Evolutionary conservation across 92 coral and sea anemone species (phyloP).

Genomic region (Hydrozoanthus gracilis): DNA sequence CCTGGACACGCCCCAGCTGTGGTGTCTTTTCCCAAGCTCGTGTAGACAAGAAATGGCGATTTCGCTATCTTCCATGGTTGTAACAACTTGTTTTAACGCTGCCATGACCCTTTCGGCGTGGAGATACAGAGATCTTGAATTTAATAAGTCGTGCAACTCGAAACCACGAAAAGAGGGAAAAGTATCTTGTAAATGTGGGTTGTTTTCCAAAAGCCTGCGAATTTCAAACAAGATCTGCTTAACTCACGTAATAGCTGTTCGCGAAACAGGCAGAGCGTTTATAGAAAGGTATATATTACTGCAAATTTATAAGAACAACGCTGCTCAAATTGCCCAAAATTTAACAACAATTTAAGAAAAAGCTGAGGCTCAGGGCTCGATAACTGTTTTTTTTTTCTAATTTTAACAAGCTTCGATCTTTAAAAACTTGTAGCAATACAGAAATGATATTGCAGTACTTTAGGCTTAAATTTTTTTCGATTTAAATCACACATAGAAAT

Average conservation of each 20-base stretch:
- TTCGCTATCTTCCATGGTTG: slow-evolving; percentile 68
- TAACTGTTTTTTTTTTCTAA: too few species aligned
- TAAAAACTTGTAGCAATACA: too few species aligned
- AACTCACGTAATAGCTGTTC: not conserved
- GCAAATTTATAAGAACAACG: too few species aligned
- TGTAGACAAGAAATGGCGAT: slow-evolving; percentile 55
- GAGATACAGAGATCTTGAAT: slow-evolving; percentile 76
- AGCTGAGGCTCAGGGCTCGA: too few species aligned
- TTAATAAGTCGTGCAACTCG: slow-evolving; percentile 69
- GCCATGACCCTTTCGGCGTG: slow-evolving; percentile 81
- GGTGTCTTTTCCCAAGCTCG: slow-evolving; percentile 73
- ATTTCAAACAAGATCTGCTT: not conserved
- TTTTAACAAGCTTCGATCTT: too few species aligned
- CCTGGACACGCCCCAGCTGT: slow-evolving; percentile 60
- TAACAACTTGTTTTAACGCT: slow-evolving; percentile 69
- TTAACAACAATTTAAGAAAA: too few species aligned
- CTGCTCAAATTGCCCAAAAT: too few species aligned
- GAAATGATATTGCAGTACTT: too few species aligned
- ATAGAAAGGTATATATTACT: too few species aligned
- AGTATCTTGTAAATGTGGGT: slow-evolving; percentile 74
- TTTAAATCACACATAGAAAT: too few species aligned
- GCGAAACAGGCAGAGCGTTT: not conserved
- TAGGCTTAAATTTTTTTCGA: too few species aligned
- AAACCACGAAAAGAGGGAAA: slow-evolving; percentile 81
- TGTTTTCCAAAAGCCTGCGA: slow-evolving; percentile 65